These are phyloP conservation scores for Chrysoperla carnea DNA, from an alignment of 1,140 invertebrate genomes.

Conservation along the genomic window DNA sequence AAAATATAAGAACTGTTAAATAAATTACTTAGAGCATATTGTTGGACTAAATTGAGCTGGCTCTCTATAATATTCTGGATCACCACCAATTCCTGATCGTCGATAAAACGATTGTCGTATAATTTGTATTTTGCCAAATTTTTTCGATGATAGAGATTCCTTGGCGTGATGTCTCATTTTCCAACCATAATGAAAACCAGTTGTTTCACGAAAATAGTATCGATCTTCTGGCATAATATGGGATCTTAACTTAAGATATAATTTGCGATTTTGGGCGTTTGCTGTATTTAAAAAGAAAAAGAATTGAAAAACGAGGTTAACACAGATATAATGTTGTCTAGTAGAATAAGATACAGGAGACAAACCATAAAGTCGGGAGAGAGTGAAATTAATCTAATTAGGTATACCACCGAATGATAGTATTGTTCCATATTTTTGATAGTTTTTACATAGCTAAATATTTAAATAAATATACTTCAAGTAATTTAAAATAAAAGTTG, in stretches of 20 bases:
- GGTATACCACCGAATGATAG: no score
- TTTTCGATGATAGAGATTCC: conserved; percentile 5
- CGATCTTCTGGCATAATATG: conserved; percentile 15
- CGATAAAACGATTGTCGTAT: conserved; percentile 20
- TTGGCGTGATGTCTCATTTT: conserved; percentile 15
- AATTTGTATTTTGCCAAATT: conserved; percentile 16
- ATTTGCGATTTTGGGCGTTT: background rate
- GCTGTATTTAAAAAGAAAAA: background rate
- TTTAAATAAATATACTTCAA: no score
- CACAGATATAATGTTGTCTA: no score
- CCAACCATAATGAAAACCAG: conserved; percentile 19
- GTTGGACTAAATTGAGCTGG: conserved; percentile 15
- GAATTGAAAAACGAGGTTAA: no score
- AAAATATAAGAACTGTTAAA: no score
- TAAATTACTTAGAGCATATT: conserved; percentile 7
- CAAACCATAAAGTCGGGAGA: no score
- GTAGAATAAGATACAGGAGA: no score
- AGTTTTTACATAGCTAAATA: no score
- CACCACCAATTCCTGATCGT: conserved; percentile 14
- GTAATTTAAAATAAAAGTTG: no score
- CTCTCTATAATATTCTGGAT: conserved; percentile 19
- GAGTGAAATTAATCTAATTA: no score
- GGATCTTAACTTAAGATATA: conserved; percentile 12
- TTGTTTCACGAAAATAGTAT: conserved; percentile 18
- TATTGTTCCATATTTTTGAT: no score